Conservation (phyloP, 1,140 invertebrate genomes). For the Eriosoma lanigerum region DNA sequence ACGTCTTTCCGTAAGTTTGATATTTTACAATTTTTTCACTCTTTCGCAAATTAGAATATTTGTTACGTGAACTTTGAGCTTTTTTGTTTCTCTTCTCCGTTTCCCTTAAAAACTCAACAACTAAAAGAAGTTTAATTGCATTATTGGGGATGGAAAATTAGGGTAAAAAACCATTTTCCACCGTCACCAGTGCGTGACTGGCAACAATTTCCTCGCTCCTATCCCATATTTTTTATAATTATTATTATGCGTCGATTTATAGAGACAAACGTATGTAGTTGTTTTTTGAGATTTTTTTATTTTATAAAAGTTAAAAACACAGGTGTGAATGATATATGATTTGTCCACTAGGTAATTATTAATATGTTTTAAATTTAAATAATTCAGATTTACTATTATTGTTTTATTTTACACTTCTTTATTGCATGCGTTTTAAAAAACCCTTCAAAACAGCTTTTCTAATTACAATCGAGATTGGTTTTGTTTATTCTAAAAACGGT, state of each 20-base stretch:
- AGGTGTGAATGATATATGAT: not conserved
- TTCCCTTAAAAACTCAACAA: not conserved
- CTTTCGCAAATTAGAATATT: conserved; percentile 10
- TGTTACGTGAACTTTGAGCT: not conserved
- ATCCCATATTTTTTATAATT: not conserved
- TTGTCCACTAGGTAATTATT: not conserved
- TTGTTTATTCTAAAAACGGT: conserved; percentile 31
- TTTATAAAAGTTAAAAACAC: not conserved
- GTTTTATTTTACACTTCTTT: not conserved
- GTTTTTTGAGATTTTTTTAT: no score
- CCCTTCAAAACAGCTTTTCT: conserved; percentile 6
- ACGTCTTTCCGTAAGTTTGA: not conserved
- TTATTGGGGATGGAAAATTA: conserved; percentile 41
- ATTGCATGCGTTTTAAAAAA: not conserved
- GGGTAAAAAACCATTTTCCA: conserved; percentile 36
- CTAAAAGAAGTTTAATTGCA: conserved; percentile 39
- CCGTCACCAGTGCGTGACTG: conserved; percentile 9
- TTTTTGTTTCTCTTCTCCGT: not conserved
- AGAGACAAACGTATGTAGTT: not conserved
- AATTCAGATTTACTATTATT: not conserved
- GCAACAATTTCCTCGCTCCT: not conserved
- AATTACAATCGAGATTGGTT: not conserved
- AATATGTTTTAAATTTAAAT: conserved; percentile 16
- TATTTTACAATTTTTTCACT: conserved; percentile 2
- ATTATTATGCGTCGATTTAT: not conserved